Conservation (phyloP, 2,888 invertebrate genomes). For the Cancer borealis region DNA sequence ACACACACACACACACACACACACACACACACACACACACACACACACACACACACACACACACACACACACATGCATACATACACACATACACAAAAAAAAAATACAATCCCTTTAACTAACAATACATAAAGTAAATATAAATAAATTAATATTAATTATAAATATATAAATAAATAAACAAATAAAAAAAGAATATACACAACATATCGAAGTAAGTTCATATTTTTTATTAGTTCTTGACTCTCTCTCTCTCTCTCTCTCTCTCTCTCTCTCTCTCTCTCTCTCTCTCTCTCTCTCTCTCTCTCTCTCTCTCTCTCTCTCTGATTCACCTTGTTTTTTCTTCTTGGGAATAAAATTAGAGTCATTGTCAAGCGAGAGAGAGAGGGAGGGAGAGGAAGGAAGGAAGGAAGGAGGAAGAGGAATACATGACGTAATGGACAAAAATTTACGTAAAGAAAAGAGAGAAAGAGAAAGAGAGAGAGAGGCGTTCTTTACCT, state of each 20-base stretch:
- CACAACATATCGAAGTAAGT: no score
- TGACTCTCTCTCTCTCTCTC: not conserved
- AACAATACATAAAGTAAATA: no score
- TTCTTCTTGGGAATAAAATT: not conserved
- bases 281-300: not conserved
- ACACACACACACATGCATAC: not conserved
- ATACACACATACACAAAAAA: no score
- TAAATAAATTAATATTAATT: not conserved
- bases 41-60: not conserved
- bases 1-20: not conserved
- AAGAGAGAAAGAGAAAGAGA: constrained; percentile 1
- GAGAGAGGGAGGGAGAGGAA: not conserved
- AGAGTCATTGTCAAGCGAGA: not conserved
- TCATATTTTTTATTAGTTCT: not conserved
- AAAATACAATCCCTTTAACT: not conserved
- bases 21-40: not conserved
- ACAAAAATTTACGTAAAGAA: not conserved
- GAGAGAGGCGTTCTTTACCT: not conserved
- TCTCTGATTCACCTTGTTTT: not conserved
- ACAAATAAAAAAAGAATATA: not conserved
- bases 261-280: not conserved
- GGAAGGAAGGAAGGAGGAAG: constrained; percentile 3
- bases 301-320: constrained; percentile 1
- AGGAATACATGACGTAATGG: not conserved
- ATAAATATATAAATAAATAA: not conserved